Base-by-base conservation (phyloP, 2,888 invertebrate genomes). In the Polylopha cassiicola region DNA sequence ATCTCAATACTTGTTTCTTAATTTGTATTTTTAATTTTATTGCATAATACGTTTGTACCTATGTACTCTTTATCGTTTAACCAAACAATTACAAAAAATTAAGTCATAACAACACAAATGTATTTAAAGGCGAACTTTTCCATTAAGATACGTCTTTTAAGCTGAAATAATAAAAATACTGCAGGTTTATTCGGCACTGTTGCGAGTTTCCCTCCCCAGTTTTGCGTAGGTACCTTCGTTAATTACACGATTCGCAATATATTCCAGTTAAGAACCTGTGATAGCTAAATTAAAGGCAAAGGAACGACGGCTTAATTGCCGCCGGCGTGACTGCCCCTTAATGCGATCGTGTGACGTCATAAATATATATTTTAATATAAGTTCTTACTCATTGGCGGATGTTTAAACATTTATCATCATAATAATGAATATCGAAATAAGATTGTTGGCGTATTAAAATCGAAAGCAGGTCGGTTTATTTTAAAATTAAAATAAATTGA, bases 211-310 rank as follows among this genome's bases (percentile, higher is more conserved):
- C 14, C 14, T 8, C 26, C 27, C 21, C 22, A 32, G 50, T 51
- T 48, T 43, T 49, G 43, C 39, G 43, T 37, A 36, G 46, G 39
- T 46, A 47, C 51, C 52, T 50, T 48, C 62, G 53, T 66, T 71
- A 73, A 75, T 74, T 71, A 71, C 67, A 50, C 47, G 43, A 51
- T 48, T 51, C 38, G 64, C 65, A 55, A 71, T 75, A 74, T 69
- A 75, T 73, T 71, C 61, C 65, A 61, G 65, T 63, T 67, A 73
- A 71, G 69, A 66, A 64, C 65, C 61, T 58, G 59, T 64, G 73
- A 75, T 73, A 66, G 68, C 69, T 69, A 68, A 77, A 77, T 77
- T 68, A 75, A 68, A 73, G 71, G 59, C 58, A 58, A 55, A 58
- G 67, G 55, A 60, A 63, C 56, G 64, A 63, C 54, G 61, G 43